These are phyloP conservation scores for Endomychus coccineus DNA, from an alignment of 2,888 invertebrate species.

Conservation along the genomic window DNA sequence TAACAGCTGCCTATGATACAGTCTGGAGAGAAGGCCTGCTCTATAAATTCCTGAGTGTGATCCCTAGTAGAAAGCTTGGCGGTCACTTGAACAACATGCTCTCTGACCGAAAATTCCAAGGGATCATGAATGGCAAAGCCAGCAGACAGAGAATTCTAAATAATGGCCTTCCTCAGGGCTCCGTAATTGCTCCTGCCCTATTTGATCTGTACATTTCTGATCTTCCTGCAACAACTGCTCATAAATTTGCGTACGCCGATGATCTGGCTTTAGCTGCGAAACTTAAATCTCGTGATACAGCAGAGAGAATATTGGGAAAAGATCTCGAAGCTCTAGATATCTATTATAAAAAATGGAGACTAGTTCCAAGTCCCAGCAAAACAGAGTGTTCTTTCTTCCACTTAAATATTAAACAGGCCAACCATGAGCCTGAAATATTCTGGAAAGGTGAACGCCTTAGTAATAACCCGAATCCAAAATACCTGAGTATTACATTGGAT, in stretches of 20 bases:
- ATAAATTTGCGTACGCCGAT: slow-evolving; percentile 14
- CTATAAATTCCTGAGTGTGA: slow-evolving; percentile 11
- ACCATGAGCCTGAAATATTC: too few relatives aligned
- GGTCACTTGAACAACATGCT: slow-evolving; percentile 16
- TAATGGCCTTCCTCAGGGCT: slow-evolving; percentile 19
- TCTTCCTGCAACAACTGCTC: slow-evolving; percentile 8
- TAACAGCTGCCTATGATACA: slow-evolving; percentile 19
- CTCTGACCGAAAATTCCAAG: slow-evolving; percentile 16
- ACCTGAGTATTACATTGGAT: too few relatives aligned
- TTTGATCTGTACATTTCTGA: slow-evolving; percentile 13
- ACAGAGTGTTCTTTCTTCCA: too few relatives aligned
- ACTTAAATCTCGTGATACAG: too few relatives aligned
- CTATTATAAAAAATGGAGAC: too few relatives aligned
- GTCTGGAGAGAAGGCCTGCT: slow-evolving; percentile 17
- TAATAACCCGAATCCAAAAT: too few relatives aligned
- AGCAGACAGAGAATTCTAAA: slow-evolving; percentile 12
- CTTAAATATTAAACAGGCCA: too few relatives aligned
- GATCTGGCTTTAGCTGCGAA: too few relatives aligned
- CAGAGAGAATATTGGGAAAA: too few relatives aligned
- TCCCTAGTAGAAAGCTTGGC: slow-evolving; percentile 10
- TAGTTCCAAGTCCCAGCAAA: too few relatives aligned
- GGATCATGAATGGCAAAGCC: slow-evolving; percentile 8
- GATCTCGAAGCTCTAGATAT: too few relatives aligned
- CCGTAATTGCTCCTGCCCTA: slow-evolving; percentile 16
- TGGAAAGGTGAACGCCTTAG: too few relatives aligned